Conservation (phyloP, 2,888 invertebrate species). For the Microctonus hyperodae region DNA sequence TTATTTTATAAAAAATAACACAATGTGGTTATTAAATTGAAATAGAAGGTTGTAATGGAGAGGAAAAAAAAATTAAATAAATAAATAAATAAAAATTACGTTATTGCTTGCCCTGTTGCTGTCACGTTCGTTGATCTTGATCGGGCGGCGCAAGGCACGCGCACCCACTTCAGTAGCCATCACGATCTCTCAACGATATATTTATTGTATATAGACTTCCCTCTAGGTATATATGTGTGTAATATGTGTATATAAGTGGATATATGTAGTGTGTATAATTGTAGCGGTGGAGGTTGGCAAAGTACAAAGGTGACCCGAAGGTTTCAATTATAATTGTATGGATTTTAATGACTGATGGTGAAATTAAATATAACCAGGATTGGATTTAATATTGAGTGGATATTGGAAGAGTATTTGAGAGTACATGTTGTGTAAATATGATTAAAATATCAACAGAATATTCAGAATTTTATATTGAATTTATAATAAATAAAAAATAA, state of each 20-base stretch:
- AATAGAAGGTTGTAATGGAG: background rate
- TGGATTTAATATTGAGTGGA: background rate
- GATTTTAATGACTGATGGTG: background rate
- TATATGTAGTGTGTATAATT: background rate
- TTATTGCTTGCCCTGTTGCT: background rate
- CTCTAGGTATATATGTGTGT: background rate
- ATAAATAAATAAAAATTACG: conserved; percentile 1
- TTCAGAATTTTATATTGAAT: too few relatives aligned
- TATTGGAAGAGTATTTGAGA: background rate
- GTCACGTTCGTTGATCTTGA: conserved; percentile 21
- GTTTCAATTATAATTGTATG: conserved; percentile 3
- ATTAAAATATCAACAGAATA: too few relatives aligned
- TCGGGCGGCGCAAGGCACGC: conserved; percentile 6
- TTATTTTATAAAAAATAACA: background rate
- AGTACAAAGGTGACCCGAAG: conserved; percentile 3
- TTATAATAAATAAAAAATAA: too few relatives aligned
- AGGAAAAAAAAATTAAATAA: background rate
- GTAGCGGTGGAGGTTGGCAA: background rate
- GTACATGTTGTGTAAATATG: too few relatives aligned
- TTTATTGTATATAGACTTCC: background rate
- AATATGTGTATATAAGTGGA: too few relatives aligned
- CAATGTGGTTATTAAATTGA: conserved; percentile 1
- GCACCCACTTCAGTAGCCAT: conserved; percentile 17
- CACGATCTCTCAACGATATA: conserved; percentile 7
- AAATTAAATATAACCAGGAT: background rate